Conservation (phyloP, 2,113 vertebrate genomes). For the Serranochromis macrocephalus region DNA sequence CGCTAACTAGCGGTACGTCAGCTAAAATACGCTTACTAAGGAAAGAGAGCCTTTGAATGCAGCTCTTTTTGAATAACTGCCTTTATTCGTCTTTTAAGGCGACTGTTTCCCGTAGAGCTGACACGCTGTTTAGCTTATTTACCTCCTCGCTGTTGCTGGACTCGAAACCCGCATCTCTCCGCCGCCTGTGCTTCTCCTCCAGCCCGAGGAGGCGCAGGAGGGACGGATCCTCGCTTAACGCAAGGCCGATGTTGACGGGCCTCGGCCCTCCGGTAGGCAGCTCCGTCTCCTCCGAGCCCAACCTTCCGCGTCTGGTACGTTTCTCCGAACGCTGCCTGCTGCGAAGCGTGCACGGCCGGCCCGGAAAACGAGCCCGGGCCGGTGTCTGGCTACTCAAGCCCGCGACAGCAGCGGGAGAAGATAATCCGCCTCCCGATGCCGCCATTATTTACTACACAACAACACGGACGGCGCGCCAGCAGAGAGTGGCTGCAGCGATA, state of each 20-base stretch:
- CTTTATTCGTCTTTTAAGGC: too few relatives aligned
- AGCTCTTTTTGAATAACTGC: not conserved
- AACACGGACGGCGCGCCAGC: conserved; percentile 53
- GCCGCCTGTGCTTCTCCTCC: conserved; percentile 72
- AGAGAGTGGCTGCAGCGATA: conserved; percentile 25
- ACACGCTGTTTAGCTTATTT: conserved; percentile 3
- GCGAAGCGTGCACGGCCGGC: conserved; percentile 70
- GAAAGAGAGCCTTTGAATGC: not conserved
- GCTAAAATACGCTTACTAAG: conserved; percentile 1
- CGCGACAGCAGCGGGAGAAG: conserved; percentile 70
- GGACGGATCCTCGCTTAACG: conserved; percentile 75
- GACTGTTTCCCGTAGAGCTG: not conserved
- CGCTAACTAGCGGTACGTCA: conserved; percentile 13
- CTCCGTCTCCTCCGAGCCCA: conserved; percentile 56
- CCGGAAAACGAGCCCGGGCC: conserved; percentile 81
- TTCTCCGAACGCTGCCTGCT: conserved; percentile 62
- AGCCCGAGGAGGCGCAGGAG: conserved; percentile 75
- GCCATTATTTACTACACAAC: conserved; percentile 83
- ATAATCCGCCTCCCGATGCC: conserved; percentile 78
- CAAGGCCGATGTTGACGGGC: conserved; percentile 75
- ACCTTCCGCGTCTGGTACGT: conserved; percentile 64
- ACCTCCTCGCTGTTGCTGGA: conserved; percentile 75
- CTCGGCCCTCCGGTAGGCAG: conserved; percentile 64
- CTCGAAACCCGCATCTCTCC: conserved; percentile 72
- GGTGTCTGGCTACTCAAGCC: conserved; percentile 37